A percentile compares a stretch with the other conserved stretches of the same genome.
Conservation (phyloP, 2,888 invertebrate genomes). For the Scrobipalpa costella region DNA sequence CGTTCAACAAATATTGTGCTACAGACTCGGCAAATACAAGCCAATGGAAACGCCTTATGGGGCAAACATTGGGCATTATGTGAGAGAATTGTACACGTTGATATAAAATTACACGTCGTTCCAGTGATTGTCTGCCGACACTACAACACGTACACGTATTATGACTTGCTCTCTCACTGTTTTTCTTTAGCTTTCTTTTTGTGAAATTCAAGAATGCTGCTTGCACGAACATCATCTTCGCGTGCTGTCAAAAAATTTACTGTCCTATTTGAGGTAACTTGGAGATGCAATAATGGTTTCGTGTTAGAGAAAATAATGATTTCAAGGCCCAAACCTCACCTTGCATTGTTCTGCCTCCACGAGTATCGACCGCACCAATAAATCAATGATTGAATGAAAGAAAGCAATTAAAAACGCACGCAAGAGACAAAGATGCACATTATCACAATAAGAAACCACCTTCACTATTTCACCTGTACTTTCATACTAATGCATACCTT, state of each 20-base stretch:
- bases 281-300: not conserved
- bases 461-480: conserved; percentile 78
- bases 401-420: conserved; percentile 66
- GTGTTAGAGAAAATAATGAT: conserved; percentile 31
- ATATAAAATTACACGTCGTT: conserved; percentile 72
- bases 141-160: conserved; percentile 63
- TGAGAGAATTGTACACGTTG: conserved; percentile 58
- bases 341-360: conserved; percentile 46
- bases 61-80: conserved; percentile 69
- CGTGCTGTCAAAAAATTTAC: conserved; percentile 2
- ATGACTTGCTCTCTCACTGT: conserved; percentile 48
- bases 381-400: conserved; percentile 75
- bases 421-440: conserved; percentile 65
- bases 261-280: not conserved
- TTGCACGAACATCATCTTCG: not conserved
- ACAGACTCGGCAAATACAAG: conserved; percentile 73
- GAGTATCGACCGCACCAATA: conserved; percentile 56
- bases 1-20: conserved; percentile 79
- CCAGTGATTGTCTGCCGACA: conserved; percentile 62
- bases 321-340: conserved; percentile 51
- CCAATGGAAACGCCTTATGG: conserved; percentile 53
- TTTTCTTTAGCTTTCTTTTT: conserved; percentile 9
- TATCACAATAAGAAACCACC: conserved; percentile 70
- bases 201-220: not conserved
- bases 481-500: conserved; percentile 64